These are phyloP conservation scores for Lepidocolaptes lacrymiger DNA, from an alignment of 2,797 vertebrate species.

Conservation along the genomic window DNA sequence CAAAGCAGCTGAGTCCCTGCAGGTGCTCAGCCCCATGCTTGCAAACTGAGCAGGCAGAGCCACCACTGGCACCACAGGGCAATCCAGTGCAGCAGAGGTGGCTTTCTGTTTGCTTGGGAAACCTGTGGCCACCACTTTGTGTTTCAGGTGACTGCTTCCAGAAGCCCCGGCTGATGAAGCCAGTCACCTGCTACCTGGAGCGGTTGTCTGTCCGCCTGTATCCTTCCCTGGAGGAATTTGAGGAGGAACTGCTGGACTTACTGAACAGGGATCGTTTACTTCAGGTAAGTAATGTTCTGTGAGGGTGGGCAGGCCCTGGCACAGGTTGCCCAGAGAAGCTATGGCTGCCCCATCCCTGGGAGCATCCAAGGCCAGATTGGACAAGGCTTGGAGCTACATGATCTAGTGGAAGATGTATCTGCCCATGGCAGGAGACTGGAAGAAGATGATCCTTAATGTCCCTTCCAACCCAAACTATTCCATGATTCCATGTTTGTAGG, in stretches of 20 bases:
- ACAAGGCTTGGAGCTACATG: rapidly evolving
- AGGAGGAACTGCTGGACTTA: constrained; percentile 86
- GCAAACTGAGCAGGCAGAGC: neutral
- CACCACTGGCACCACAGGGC: neutral
- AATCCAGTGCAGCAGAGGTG: neutral
- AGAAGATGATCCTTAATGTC: neutral
- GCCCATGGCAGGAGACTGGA: neutral
- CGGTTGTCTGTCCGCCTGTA: constrained; percentile 82
- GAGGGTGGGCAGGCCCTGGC: neutral
- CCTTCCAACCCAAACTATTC: neutral
- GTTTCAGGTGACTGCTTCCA: constrained; percentile 82
- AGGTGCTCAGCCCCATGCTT: neutral
- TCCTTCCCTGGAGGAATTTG: constrained; percentile 90
- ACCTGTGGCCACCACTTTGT: neutral
- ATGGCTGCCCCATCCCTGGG: neutral
- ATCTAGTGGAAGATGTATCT: neutral
- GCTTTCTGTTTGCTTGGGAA: neutral
- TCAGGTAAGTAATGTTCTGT: constrained; percentile 77
- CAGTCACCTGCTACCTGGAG: constrained; percentile 81
- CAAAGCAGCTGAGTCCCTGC: neutral
- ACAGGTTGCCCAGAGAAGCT: neutral
- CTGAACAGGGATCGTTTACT: constrained; percentile 83
- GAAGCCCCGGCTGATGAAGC: constrained; percentile 85
- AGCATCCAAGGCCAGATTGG: neutral
- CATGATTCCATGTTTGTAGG: neutral